Evolutionary conservation across 2,888 invertebrate species (phyloP).

Genomic region (Dynastes tityus): DNA sequence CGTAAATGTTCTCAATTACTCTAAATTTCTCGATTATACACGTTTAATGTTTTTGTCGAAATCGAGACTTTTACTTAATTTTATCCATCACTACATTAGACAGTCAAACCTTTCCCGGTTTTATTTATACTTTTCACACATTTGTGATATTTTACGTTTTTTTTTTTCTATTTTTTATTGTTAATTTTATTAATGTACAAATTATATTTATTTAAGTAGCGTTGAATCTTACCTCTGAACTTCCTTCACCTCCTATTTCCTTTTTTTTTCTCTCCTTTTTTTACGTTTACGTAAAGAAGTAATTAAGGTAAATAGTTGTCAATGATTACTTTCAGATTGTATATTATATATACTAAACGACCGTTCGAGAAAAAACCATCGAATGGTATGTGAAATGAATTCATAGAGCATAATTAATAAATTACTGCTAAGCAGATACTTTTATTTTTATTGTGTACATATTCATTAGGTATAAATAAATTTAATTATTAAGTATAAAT

Average conservation of each 20-base stretch:
- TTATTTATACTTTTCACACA: conserved; percentile 50
- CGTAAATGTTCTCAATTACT: no score
- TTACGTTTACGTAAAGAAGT: conserved; percentile 51
- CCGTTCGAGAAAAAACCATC: conserved; percentile 38
- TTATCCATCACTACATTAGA: neutral
- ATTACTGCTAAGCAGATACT: conserved; percentile 68
- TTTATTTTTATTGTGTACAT: conserved; percentile 70
- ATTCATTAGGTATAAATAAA: conserved; percentile 70
- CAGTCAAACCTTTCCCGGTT: conserved; percentile 8
- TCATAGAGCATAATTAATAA: conserved; percentile 52
- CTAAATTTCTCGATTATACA: no score
- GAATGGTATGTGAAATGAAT: conserved; percentile 51
- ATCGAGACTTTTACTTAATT: no score
- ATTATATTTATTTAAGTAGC: conserved; percentile 52
- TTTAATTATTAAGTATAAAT: conserved; percentile 57
- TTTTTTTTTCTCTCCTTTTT: conserved; percentile 14
- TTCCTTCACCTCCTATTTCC: conserved; percentile 13
- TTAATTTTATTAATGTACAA: conserved; percentile 51
- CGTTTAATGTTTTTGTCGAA: no score
- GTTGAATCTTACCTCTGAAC: conserved; percentile 40
- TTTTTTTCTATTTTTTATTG: conserved; percentile 43
- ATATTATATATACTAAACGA: conserved; percentile 52
- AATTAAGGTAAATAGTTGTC: conserved; percentile 51
- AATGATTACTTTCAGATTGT: conserved; percentile 50
- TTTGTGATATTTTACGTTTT: conserved; percentile 50